Percentiles rank a stretch among this genome's conserved stretches.
Conservation (phyloP, 2,888 invertebrate genomes). For the Glyphotaelius pellucidus region DNA sequence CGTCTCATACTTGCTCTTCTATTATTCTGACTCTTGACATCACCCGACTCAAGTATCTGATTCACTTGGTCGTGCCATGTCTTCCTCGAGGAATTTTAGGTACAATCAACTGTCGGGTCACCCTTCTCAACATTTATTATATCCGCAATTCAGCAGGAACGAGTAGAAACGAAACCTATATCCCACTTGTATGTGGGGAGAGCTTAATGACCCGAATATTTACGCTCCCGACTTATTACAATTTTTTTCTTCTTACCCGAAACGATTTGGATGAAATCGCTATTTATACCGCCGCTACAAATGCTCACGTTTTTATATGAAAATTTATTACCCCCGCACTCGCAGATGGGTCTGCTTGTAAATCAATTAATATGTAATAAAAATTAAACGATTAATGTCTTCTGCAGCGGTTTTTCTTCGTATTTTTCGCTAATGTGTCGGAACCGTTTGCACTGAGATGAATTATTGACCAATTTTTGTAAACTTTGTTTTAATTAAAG, state of each 20-base stretch:
- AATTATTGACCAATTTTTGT: not conserved
- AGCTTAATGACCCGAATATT: slow-evolving; percentile 48
- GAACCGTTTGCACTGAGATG: not conserved
- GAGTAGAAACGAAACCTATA: not conserved
- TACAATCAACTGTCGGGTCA: too few relatives aligned
- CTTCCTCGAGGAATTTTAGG: too few relatives aligned
- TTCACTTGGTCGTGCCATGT: too few relatives aligned
- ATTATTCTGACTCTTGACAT: too few relatives aligned
- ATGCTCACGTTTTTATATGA: slow-evolving; percentile 37
- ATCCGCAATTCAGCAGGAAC: not conserved
- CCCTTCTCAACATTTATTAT: not conserved
- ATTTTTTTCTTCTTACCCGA: slow-evolving; percentile 18
- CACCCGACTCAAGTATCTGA: too few relatives aligned
- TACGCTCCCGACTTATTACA: slow-evolving; percentile 39
- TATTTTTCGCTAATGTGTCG: slow-evolving; percentile 10
- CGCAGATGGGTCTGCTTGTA: slow-evolving; percentile 20
- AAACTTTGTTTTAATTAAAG: slow-evolving; percentile 11
- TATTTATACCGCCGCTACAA: not conserved
- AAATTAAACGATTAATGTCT: slow-evolving; percentile 43
- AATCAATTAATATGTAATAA: slow-evolving; percentile 43
- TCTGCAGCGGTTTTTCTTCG: not conserved
- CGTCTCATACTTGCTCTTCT: too few relatives aligned
- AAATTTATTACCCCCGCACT: slow-evolving; percentile 7
- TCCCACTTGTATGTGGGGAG: slow-evolving; percentile 5
- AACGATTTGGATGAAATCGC: slow-evolving; percentile 10